Conservation (phyloP, 2,888 invertebrate genomes). For the Brachyptera risi region DNA sequence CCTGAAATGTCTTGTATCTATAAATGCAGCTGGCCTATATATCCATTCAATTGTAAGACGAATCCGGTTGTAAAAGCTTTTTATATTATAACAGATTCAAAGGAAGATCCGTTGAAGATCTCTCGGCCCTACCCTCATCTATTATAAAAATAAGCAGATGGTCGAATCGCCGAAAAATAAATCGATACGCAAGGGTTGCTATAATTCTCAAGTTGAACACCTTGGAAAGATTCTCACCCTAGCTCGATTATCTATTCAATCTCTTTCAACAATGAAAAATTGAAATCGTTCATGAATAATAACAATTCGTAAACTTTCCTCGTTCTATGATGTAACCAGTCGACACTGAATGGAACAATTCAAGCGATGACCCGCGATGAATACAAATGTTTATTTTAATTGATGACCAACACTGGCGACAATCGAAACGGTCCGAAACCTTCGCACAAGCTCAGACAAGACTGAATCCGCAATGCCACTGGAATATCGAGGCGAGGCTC, state of each 20-base stretch:
- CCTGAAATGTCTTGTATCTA: too few relatives aligned
- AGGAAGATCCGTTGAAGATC: slow-evolving; percentile 5
- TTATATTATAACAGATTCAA: too few relatives aligned
- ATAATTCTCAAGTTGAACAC: not conserved
- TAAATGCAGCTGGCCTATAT: slow-evolving; percentile 1
- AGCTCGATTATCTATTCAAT: not conserved
- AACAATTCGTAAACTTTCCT: not conserved
- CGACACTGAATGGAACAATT: slow-evolving; percentile 3
- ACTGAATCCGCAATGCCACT: slow-evolving; percentile 9
- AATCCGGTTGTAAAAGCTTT: slow-evolving; percentile 3
- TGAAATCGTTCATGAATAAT: too few relatives aligned
- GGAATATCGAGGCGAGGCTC: slow-evolving; percentile 16
- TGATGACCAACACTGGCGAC: not conserved
- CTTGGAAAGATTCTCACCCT: not conserved
- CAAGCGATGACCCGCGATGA: slow-evolving; percentile 3
- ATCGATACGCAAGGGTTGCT: too few relatives aligned
- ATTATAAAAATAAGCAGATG: too few relatives aligned
- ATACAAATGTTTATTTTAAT: slow-evolving; percentile 9
- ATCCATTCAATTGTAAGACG: not conserved
- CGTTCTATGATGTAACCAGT: slow-evolving; percentile 1
- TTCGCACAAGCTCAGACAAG: slow-evolving; percentile 3
- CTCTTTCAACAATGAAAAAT: not conserved
- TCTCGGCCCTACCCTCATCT: too few relatives aligned
- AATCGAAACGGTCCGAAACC: not conserved
- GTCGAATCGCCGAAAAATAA: too few relatives aligned